Evolutionary conservation across 2,797 vertebrate species (phyloP), one percentile per base, ranked within the genome.

Genomic region (Tenualosa ilisha): DNA sequence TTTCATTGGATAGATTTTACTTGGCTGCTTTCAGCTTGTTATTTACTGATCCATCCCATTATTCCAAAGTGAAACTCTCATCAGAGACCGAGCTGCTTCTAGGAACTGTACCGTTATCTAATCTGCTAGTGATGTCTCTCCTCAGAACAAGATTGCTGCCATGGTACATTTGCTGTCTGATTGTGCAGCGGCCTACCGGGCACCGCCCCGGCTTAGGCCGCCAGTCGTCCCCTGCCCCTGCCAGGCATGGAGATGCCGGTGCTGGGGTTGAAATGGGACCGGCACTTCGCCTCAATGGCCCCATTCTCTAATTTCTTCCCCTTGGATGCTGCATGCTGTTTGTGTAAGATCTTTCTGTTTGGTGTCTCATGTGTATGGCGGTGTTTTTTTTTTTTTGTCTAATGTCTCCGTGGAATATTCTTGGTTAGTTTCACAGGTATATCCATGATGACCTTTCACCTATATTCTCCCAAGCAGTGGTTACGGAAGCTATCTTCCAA

Each of bases 141-240:
- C 89, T 92, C 91, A 91, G 92, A 93, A 92, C 92, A 91, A 93
- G 92, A 90, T 84, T 85, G 84, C 51, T 79, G 49, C 49, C 68
- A 13, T 51, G 63, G 51, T 59, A 46, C 8, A 40, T 2, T 86
- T 82, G 37, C 53, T 82, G 81, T 85, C 72, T 86, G 53, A 92
- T 87, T 89, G 88, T 86, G 7, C 88, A n/a, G 37, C 20, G 7
- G 72, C 37, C 37, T 46, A 40, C 72, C 7, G 72, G 68, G 37
- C 37, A 75, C 68, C 37, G 68, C 15, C 8, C 65, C 43, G 24
- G 50, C 49, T 56, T 65, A 81, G 61, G 43, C 54, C 40, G 68
- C 9, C 40, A 82, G 51, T 37, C 51, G 26, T 15, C 61, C 7
- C 15, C 31, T 81, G 43, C 9, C 46, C 43, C 15, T 31, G 72